Evolutionary conservation across 2,797 vertebrate species (phyloP).

Genomic region (Anguilla megastoma): DNA sequence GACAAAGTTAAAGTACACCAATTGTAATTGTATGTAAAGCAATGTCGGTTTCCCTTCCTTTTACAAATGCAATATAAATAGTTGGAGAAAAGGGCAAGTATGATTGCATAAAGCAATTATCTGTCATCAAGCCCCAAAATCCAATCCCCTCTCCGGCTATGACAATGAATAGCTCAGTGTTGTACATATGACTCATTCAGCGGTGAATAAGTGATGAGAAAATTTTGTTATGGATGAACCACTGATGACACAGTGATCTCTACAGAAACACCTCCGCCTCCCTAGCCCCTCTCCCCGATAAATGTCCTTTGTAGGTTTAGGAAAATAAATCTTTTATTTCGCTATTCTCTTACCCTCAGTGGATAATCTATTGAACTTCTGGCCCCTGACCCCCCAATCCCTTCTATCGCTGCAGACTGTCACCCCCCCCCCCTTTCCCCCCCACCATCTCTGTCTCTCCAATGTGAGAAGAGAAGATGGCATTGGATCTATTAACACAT

Average conservation of each 20-base stretch:
- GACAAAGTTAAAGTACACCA: background rate
- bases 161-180: background rate
- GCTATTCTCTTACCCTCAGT: constrained; percentile 29
- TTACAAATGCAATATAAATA: background rate
- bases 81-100: background rate
- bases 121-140: background rate
- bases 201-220: constrained; percentile 31
- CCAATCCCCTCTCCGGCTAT: background rate
- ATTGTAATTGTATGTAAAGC: background rate
- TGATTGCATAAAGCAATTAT: background rate
- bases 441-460: constrained; percentile 67
- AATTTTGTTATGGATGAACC: background rate
- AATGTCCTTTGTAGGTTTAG: background rate
- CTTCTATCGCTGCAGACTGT: constrained; percentile 59
- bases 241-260: constrained; percentile 7
- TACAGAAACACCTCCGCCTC: constrained; percentile 40
- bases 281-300: constrained; percentile 5
- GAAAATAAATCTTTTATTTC: constrained; percentile 19
- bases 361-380: constrained; percentile 75
- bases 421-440: constrained; percentile 74
- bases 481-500: constrained; percentile 88
- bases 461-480: constrained; percentile 90
- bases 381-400: constrained; percentile 71
- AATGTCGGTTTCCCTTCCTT: background rate
- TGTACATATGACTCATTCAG: constrained; percentile 16